Base-by-base conservation (phyloP, 1,140 invertebrate species). In the Chironomus striatipennis region DNA sequence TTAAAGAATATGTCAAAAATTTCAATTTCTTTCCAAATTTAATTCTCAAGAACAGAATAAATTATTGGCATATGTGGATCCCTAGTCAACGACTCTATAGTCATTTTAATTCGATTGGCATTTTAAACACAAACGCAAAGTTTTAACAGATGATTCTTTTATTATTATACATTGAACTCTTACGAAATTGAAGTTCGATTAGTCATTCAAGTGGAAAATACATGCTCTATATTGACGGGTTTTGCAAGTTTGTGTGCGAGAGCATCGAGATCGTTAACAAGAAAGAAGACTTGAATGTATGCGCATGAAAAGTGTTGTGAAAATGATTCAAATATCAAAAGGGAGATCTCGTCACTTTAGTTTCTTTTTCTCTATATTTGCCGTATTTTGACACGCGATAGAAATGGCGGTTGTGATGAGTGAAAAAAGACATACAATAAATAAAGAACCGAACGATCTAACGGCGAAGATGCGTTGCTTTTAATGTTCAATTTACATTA, bases 291-390 rank as follows among this genome's bases (percentile, higher is more conserved):
- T 10, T 47, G 43, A 47, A 15, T 47, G 43, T 10, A 47, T 47
- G 15, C 15, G 10, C 15, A 47, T 10, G 43, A 47, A 47, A 47
- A 47, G 15, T 47, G 43, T 15, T 47, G 47, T 57, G 12, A 57
- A 57, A 57, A 57, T 57, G 47, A 57, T 57, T 57, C 12, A 57
- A 57, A 57, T 57, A 57, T 57, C 47, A 57, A 57, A 57, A n/a
- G 8, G 47, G 12, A 57, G 47, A 57, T 57, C 47, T 57, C n/a
- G 5, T 34, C 24, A 34, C 24, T 34, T 34, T 34, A 34, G 24
- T n/a, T 57, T 57, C 47, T 57, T 57, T 10, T 57, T 12, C 47
- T n/a, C 5, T 15, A 57, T 57, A 57, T 57, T 34, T 34, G 24
- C 24, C 24, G 12, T 57, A 15, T 57, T 57, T 57, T 57, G 47